Base-by-base conservation (phyloP, 2,888 invertebrate species). In the Stomorhina lunata region DNA sequence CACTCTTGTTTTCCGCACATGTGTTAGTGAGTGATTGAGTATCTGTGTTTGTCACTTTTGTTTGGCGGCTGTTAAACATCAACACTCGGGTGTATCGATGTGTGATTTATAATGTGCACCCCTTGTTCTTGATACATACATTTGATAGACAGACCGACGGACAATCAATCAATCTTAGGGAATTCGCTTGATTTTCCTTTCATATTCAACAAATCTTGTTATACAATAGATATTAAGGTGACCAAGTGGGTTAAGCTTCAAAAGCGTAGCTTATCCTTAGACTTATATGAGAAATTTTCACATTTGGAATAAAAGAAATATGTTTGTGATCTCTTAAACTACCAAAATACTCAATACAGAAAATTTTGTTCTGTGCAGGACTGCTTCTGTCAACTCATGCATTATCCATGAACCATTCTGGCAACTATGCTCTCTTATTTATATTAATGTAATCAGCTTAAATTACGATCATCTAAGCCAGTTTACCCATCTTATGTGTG, bases 121-220 rank as follows among this genome's bases (percentile, higher is more conserved):
- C 72, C 66, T 80, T 82, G 82, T 75, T 82, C 82, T 82, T 75
- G 82, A 82, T 82, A 55, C 82, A 75, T 76, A 79, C 71, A 66
- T 79, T 82, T 81, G 81, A 81, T 81, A 61, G 66, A 50, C 57
- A 61, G 34, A 25, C 50, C 1, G 50, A 50, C 50, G n/a, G 50
- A 50, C 50, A 20, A 50, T 2, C 20, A 75, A 76, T 79, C 79
- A 75, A 75, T 82, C 69, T 75, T 79, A 29, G 29, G 50, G 45
- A 69, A 66, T 71, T 59, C 50, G 20, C 17, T 59, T 34, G 10
- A 34, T 37, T 37, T 15, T 55, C 5, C 25, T 45, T 32, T 65
- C n/a, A 10, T 37, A 29, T 40, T 12, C 29, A 32, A 12, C 4
- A 9, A 50, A 63, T 9, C 40, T 37, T 37, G n/a, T 59, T 59